These are phyloP conservation scores for Helicoverpa assulta DNA, from an alignment of 2,888 invertebrate genomes.

Conservation along the genomic window DNA sequence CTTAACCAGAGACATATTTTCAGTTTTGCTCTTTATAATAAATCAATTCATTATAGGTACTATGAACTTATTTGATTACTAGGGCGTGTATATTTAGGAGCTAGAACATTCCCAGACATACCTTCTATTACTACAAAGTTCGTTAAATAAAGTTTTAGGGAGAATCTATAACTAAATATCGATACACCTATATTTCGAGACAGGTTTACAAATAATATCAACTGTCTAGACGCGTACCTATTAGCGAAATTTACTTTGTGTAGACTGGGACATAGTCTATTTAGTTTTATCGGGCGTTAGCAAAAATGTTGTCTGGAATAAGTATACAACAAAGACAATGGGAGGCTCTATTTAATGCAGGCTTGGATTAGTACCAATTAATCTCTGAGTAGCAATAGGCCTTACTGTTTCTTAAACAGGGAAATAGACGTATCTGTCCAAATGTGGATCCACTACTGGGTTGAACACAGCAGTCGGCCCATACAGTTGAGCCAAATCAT, in stretches of 20 bases:
- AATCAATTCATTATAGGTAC: too few species aligned
- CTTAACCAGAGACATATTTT: too few species aligned
- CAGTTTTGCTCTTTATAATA: too few species aligned
- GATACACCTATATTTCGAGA: not conserved
- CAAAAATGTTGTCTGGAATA: not conserved
- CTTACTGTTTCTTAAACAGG: too few species aligned
- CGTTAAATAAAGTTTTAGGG: not conserved
- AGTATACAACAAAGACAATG: not conserved
- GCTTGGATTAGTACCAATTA: too few species aligned
- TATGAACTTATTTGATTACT: too few species aligned
- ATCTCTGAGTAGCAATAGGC: too few species aligned
- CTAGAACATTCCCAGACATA: not conserved
- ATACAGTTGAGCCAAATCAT: too few species aligned
- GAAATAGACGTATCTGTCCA: too few species aligned
- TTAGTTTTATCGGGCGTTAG: not conserved
- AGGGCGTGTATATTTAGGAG: not conserved
- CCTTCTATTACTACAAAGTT: not conserved
- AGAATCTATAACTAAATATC: not conserved
- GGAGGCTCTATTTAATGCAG: not conserved
- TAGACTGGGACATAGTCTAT: not conserved
- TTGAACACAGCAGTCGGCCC: too few species aligned
- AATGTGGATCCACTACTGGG: too few species aligned
- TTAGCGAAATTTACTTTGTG: constrained; percentile 1
- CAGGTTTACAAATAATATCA: constrained; percentile 1
- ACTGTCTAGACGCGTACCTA: not conserved